Evolutionary conservation across 2,797 vertebrate species (phyloP).

Genomic region (Valencia hispanica): DNA sequence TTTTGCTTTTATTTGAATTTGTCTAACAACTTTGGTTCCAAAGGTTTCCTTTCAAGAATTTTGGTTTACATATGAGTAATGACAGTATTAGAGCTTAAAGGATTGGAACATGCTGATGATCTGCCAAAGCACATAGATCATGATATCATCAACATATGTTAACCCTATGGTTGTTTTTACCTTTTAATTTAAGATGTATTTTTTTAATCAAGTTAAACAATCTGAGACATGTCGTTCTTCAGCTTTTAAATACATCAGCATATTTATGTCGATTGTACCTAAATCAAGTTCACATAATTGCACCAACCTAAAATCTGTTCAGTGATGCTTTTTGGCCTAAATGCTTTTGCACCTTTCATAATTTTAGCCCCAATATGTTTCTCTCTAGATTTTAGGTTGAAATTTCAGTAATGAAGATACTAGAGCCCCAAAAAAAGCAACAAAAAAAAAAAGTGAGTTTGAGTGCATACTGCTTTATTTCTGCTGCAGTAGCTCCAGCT

Average conservation of each 20-base stretch:
- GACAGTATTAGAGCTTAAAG: not conserved
- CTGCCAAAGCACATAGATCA: no score
- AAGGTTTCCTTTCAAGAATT: not conserved
- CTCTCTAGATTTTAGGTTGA: not conserved
- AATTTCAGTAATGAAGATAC: not conserved
- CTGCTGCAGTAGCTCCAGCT: not conserved
- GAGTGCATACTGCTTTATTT: not conserved
- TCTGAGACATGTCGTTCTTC: not conserved
- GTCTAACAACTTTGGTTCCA: not conserved
- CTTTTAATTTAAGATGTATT: not conserved
- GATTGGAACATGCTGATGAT: not conserved
- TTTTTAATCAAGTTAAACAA: not conserved
- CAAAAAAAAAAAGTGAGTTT: not conserved
- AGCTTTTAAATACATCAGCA: not conserved
- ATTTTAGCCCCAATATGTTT: not conserved
- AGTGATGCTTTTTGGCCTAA: no score
- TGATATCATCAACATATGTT: no score
- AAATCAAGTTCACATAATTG: not conserved
- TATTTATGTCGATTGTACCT: not conserved
- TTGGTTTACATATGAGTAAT: not conserved
- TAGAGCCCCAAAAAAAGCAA: not conserved
- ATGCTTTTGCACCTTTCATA: no score
- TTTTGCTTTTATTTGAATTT: not conserved
- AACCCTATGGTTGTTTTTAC: not conserved
- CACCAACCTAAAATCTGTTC: not conserved